phyloP scores from a whole-genome alignment of 2,797 vertebrate species.

The Buphagus erythrorhynchus region DNA sequence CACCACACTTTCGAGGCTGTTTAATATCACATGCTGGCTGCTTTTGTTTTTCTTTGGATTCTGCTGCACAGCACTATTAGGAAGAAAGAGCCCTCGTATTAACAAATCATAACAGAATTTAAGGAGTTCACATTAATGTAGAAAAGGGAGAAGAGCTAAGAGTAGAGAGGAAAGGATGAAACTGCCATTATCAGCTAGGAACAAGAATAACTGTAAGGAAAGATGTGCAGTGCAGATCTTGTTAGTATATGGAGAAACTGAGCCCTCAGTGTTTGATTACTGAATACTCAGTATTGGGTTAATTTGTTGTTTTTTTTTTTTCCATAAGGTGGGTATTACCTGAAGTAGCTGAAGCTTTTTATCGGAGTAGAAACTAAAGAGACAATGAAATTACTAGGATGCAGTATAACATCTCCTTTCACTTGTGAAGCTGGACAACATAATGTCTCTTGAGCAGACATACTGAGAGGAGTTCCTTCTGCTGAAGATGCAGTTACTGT shows the following conservation, averaged over 20 bases:
- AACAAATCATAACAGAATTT: neutral
- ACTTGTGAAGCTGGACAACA: neutral
- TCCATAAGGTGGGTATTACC: accelerated
- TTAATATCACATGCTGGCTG: neutral
- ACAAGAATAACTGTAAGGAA: neutral
- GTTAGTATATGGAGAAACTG: neutral
- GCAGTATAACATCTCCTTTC: neutral
- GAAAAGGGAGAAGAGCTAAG: neutral
- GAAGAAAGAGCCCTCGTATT: neutral
- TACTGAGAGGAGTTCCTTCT: neutral
- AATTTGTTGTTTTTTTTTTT: neutral
- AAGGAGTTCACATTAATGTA: neutral
- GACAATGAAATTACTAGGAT: neutral
- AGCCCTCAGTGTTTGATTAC: neutral
- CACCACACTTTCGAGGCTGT: neutral
- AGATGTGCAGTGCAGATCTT: neutral
- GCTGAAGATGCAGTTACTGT: neutral
- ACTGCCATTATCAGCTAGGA: neutral
- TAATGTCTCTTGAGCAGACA: neutral
- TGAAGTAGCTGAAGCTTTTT: neutral
- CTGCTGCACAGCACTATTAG: neutral
- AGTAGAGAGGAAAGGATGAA: neutral
- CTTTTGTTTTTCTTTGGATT: neutral
- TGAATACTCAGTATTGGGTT: neutral
- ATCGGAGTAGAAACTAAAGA: neutral